Base-by-base conservation (phyloP, 2,888 invertebrate species). In the Gortyna flavago region DNA sequence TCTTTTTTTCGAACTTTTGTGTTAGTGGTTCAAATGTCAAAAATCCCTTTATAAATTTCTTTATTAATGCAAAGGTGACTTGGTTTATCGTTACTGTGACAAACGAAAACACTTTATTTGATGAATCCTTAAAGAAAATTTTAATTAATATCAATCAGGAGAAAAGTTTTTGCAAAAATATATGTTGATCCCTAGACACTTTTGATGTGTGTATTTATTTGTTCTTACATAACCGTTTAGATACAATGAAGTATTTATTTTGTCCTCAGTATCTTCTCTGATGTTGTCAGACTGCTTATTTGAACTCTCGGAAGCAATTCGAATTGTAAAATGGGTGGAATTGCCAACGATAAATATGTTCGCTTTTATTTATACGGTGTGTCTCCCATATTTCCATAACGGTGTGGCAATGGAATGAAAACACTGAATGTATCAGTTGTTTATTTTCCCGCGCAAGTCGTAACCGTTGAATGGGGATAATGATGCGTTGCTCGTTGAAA, bases 391-490 rank as follows among this genome's bases (percentile, higher is more conserved):
- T 79, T 54, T 25, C 59, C 62, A 51, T 64, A 54, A 68, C 21
- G 71, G 41, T 84, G 48, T 74, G 66, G 61, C n/a, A 70, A 80
- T 75, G 44, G 29, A 75, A 81, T 81, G 69, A 68, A 73, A 69
- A 81, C 65, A 70, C 21, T 66, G 69, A 75, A 65, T 81, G 61
- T 75, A 81, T 70, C 85, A 83, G 81, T 66, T 81, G 85, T 81
- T 81, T 85, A 81, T 83, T 70, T 81, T 75, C 81, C 57, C 76
- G 82, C 82, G 75, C 54, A 51, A 66, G 76, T 81, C 72, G 70
- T 81, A 73, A 73, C 38, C 35, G 51, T 81, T 81, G 85, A 83
- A 81, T 81, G 69, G 85, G 72, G 41, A 62, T 81, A 81, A 81
- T 64, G 82, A 73, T 85, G 67, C 70, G 72, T 64, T 81, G 35